These are phyloP conservation scores for Acrocera orbiculus DNA, from an alignment of 2,888 invertebrate genomes.

Conservation along the genomic window DNA sequence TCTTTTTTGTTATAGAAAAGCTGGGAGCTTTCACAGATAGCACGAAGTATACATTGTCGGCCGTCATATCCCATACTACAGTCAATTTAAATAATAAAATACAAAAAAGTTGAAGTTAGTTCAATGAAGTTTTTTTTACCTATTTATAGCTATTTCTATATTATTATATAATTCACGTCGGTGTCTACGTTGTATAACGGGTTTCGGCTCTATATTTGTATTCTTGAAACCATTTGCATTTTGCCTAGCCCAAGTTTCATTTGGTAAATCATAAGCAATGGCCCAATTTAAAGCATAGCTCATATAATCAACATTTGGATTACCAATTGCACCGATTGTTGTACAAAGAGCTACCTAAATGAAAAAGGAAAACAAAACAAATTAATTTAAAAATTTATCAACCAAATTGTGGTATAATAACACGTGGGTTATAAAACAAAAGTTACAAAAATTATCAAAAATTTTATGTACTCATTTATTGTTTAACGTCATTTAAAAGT, in stretches of 20 bases:
- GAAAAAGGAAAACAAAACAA: too few species aligned
- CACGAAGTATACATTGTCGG: constrained; percentile 47
- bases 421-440: too few species aligned
- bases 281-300: constrained; percentile 54
- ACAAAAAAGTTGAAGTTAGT: too few species aligned
- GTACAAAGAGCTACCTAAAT: constrained; percentile 38
- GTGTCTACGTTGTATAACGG: constrained; percentile 26
- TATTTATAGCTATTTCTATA: constrained; percentile 47
- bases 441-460: too few species aligned
- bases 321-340: constrained; percentile 40
- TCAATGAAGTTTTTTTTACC: constrained; percentile 35
- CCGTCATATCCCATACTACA: constrained; percentile 61
- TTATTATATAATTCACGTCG: constrained; percentile 31
- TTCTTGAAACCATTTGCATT: constrained; percentile 21
- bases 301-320: constrained; percentile 39
- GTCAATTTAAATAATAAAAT: too few species aligned
- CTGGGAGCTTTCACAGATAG: constrained; percentile 55
- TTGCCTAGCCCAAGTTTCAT: constrained; percentile 36
- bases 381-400: too few species aligned
- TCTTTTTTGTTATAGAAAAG: constrained; percentile 40
- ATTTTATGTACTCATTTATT: too few species aligned
- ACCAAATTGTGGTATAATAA: too few species aligned
- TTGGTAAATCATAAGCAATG: constrained; percentile 45
- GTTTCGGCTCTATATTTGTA: constrained; percentile 17
- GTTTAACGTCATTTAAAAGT: too few species aligned